Conservation (phyloP, 1,140 invertebrate genomes). For the Drosophila arizonae region DNA sequence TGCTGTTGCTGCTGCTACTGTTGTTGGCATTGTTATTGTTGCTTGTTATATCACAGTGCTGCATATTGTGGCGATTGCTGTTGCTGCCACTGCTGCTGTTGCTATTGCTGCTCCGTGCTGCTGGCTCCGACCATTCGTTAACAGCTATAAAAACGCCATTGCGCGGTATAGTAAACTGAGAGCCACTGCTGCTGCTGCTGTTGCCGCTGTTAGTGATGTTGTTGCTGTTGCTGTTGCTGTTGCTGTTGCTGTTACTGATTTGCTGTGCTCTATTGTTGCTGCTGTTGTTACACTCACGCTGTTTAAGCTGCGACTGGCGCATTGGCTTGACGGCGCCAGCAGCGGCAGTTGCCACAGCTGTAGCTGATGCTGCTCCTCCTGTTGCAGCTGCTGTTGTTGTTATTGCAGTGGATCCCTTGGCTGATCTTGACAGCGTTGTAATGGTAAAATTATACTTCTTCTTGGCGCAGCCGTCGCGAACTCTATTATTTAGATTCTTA, state of each 20-base stretch:
- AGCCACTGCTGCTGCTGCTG: slow-evolving; percentile 2
- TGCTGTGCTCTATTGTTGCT: neutral
- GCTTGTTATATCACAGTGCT: slow-evolving; percentile 47
- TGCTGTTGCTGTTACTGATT: neutral
- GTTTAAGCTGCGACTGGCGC: slow-evolving; percentile 8
- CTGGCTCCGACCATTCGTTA: slow-evolving; percentile 77
- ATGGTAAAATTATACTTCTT: slow-evolving; percentile 80
- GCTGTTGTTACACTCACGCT: neutral
- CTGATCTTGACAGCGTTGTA: slow-evolving; percentile 70
- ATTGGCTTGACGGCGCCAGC: slow-evolving; percentile 2
- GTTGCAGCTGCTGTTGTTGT: slow-evolving; percentile 9
- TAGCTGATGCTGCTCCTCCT: slow-evolving; percentile 1
- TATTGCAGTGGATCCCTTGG: slow-evolving; percentile 33
- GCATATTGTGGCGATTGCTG: slow-evolving; percentile 23
- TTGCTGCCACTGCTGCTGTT: slow-evolving; percentile 11
- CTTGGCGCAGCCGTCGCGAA: slow-evolving; percentile 62
- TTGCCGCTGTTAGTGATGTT: neutral
- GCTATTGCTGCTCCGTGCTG: slow-evolving; percentile 25
- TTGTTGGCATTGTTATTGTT: slow-evolving; percentile 28
- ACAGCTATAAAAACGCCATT: slow-evolving; percentile 80
- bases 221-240: slow-evolving; percentile 1
- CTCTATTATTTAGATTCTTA: slow-evolving; percentile 69
- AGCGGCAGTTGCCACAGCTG: slow-evolving; percentile 3
- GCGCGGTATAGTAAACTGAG: slow-evolving; percentile 73
- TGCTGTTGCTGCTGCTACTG: slow-evolving; percentile 34